phyloP scores from a whole-genome alignment of 2,888 invertebrate species.

The Nomada ferruginata region DNA sequence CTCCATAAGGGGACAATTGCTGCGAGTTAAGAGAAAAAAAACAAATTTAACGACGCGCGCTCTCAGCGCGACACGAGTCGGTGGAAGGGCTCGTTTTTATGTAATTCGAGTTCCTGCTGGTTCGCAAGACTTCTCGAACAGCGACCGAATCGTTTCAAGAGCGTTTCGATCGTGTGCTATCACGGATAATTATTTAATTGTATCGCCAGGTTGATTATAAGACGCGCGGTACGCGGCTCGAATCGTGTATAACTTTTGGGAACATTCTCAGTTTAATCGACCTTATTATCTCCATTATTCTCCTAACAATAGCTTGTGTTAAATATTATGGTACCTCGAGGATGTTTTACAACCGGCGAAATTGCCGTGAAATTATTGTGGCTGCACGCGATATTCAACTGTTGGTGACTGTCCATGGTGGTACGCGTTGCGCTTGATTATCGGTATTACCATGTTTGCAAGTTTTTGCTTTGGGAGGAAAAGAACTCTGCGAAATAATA shows the following conservation, averaged over 20 bases:
- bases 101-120: slow-evolving; percentile 41
- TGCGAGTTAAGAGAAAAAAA: slow-evolving; percentile 23
- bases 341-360: slow-evolving; percentile 26
- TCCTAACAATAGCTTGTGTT: slow-evolving; percentile 8
- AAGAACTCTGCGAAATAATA: neutral
- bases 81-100: slow-evolving; percentile 45
- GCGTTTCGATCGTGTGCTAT: slow-evolving; percentile 12
- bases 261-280: slow-evolving; percentile 38
- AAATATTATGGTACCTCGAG: neutral
- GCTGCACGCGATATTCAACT: slow-evolving; percentile 10
- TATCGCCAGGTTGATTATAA: neutral
- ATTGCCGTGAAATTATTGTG: slow-evolving; percentile 27
- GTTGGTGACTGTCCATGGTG: neutral
- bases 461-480: slow-evolving; percentile 57
- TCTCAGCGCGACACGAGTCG: slow-evolving; percentile 25
- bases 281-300: slow-evolving; percentile 9
- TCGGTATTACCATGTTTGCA: neutral
- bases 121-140: neutral
- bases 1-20: slow-evolving; percentile 52
- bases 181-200: slow-evolving; percentile 43
- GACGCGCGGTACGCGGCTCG: neutral
- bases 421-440: slow-evolving; percentile 3
- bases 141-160: neutral
- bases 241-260: slow-evolving; percentile 24
- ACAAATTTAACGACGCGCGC: slow-evolving; percentile 33